Percentiles rank a stretch among this genome's conserved stretches.
Evolutionary conservation across 2,888 invertebrate genomes (phyloP).

Genomic region (Corbicula japonica): DNA sequence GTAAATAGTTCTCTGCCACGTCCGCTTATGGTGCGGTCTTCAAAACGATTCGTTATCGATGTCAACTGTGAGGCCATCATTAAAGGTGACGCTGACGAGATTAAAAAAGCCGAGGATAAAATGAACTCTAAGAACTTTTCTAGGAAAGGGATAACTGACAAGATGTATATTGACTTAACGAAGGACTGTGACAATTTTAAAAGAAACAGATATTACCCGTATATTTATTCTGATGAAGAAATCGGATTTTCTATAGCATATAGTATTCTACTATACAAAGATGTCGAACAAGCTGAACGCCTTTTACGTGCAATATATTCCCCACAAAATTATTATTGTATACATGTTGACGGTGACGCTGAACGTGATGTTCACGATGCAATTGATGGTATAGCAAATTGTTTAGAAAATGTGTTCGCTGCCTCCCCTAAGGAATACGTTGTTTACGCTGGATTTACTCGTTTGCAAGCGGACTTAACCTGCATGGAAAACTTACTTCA

Average conservation of each 20-base stretch:
- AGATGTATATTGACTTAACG: conserved; percentile 69
- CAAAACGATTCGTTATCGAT: conserved; percentile 34
- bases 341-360: conserved; percentile 83
- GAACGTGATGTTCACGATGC: conserved; percentile 63
- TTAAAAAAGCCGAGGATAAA: conserved; percentile 60
- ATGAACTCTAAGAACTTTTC: conserved; percentile 28
- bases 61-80: conserved; percentile 74
- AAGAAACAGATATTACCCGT: conserved; percentile 68
- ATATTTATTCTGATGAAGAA: conserved; percentile 64
- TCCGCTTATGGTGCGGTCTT: too few species aligned
- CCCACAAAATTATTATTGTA: conserved; percentile 83
- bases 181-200: conserved; percentile 70
- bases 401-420: too few species aligned
- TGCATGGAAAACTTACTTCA: too few species aligned
- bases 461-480: conserved; percentile 84
- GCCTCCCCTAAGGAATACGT: too few species aligned
- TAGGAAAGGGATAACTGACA: conserved; percentile 65
- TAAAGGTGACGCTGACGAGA: conserved; percentile 65
- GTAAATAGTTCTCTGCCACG: too few species aligned
- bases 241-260: conserved; percentile 77
- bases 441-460: conserved; percentile 82
- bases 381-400: too few species aligned
- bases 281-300: too few species aligned
- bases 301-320: too few species aligned
- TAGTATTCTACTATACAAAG: too few species aligned